Percentiles rank a stretch among this genome's conserved stretches.
These are phyloP conservation scores for Drosophila aff. DNA, from an alignment of 1,140 invertebrate species.

Conservation along the genomic window DNA sequence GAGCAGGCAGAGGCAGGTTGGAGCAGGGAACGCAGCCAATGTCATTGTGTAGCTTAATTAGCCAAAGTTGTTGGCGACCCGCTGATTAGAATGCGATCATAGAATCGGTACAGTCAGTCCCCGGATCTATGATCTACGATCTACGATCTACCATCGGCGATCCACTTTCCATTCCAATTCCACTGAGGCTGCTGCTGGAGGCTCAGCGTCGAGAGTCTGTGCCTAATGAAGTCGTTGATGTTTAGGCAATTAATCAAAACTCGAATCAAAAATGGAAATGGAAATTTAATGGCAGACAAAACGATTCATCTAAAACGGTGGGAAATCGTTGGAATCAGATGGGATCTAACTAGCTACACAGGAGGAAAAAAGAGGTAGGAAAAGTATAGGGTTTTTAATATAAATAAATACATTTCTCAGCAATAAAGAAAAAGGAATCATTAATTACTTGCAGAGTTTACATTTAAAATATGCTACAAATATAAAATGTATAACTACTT, in stretches of 20 bases:
- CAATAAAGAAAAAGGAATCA: not conserved
- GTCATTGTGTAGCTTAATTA: constrained; percentile 82
- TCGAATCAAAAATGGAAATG: constrained; percentile 70
- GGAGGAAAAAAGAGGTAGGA: not conserved
- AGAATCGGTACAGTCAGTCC: constrained; percentile 14
- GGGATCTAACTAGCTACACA: constrained; percentile 22
- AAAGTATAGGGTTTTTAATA: fast-evolving
- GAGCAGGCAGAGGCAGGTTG: constrained; percentile 9
- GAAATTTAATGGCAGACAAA: constrained; percentile 78
- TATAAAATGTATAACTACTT: no score
- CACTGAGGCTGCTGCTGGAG: not conserved
- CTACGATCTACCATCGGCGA: constrained; percentile 15
- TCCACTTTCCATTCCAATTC: constrained; percentile 28
- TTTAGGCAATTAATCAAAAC: constrained; percentile 75
- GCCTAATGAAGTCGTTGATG: constrained; percentile 74
- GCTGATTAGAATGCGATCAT: constrained; percentile 74
- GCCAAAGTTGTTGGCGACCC: constrained; percentile 64
- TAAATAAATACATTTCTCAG: not conserved
- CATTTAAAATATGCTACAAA: no score
- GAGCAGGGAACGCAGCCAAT: constrained; percentile 45
- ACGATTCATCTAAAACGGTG: constrained; percentile 62
- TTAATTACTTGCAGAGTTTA: not conserved
- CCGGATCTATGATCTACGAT: constrained; percentile 5
- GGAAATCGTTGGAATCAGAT: constrained; percentile 65
- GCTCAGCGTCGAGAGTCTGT: not conserved